Percentiles rank a stretch among this genome's conserved stretches.
Conservation (phyloP, 2,888 invertebrate species). For the Pegoplata infirma region DNA sequence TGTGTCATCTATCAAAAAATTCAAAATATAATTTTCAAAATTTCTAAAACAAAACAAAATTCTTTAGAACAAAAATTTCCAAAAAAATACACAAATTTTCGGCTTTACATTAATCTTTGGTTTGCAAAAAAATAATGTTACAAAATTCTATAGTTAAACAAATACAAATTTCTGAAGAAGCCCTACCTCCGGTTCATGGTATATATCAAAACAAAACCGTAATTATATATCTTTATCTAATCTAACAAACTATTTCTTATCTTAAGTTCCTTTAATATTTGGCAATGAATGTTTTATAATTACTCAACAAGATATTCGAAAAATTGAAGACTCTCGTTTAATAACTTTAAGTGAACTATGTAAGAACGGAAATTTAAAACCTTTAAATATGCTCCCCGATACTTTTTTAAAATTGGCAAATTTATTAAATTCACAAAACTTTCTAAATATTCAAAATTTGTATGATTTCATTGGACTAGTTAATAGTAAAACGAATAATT, state of each 20-base stretch:
- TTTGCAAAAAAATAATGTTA: constrained; percentile 51
- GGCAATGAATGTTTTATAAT: constrained; percentile 70
- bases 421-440: background rate
- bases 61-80: constrained; percentile 24
- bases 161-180: constrained; percentile 71
- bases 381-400: background rate
- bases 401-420: constrained; percentile 4
- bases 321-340: constrained; percentile 70
- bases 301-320: constrained; percentile 74
- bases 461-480: background rate
- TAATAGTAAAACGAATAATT: background rate
- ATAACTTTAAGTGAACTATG: constrained; percentile 66
- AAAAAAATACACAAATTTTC: background rate
- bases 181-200: constrained; percentile 70
- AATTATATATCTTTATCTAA: too few species aligned
- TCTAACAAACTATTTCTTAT: background rate
- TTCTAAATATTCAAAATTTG: constrained; percentile 5
- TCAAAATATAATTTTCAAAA: constrained; percentile 2
- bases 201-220: background rate
- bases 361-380: constrained; percentile 61
- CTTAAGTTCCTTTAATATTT: constrained; percentile 71
- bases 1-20: too few species aligned
- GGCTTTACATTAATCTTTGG: background rate
- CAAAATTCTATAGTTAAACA: constrained; percentile 61
- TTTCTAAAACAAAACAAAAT: constrained; percentile 15